Conservation (phyloP, 2,113 vertebrate species). For the Ciconia maguari region DNA sequence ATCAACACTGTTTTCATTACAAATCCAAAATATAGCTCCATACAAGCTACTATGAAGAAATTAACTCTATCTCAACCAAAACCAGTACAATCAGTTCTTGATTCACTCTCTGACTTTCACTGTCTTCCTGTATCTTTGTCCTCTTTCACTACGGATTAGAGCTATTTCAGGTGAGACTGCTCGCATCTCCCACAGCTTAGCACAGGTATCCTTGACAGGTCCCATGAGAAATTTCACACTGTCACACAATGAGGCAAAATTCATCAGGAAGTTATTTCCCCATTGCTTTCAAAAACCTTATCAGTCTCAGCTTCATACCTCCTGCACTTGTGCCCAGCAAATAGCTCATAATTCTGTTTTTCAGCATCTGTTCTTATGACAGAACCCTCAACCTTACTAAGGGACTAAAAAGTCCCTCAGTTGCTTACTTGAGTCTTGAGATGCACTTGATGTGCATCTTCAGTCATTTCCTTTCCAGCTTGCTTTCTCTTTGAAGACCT, state of each 20-base stretch:
- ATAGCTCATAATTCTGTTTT: not conserved
- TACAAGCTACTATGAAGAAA: not conserved
- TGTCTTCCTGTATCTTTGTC: not conserved
- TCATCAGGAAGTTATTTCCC: not conserved
- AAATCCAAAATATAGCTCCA: not conserved
- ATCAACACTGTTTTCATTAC: not conserved
- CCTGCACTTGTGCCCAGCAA: not conserved
- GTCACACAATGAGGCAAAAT: not conserved
- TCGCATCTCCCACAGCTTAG: not conserved
- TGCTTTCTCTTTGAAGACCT: not conserved
- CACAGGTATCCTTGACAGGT: not conserved
- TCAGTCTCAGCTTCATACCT: not conserved
- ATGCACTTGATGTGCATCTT: rapidly evolving
- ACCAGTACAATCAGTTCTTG: not conserved
- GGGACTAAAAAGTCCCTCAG: not conserved
- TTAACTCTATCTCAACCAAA: not conserved
- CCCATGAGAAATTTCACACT: not conserved
- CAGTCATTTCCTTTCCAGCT: not conserved
- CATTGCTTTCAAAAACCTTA: not conserved
- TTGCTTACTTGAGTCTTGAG: not conserved
- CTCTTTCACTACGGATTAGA: not conserved
- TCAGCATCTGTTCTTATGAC: not conserved
- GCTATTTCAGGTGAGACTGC: not conserved
- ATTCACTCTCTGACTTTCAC: not conserved
- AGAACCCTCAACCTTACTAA: not conserved